Percentiles rank a stretch among this genome's conserved stretches.
phyloP scores from a whole-genome alignment of 2,888 invertebrate species.

The Meteorus colon region DNA sequence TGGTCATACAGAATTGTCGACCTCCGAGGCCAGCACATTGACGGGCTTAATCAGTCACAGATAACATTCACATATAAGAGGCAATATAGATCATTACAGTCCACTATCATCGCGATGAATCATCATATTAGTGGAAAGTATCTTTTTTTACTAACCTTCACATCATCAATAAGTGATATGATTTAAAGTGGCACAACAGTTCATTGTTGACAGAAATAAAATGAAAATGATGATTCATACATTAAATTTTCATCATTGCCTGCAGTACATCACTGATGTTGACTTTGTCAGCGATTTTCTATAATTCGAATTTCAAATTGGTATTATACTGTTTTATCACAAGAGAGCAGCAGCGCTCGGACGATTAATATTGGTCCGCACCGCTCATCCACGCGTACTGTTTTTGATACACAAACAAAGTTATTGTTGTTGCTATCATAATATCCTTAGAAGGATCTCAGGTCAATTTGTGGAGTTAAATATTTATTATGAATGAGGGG shows the following conservation, averaged over 20 bases:
- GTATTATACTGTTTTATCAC: background rate
- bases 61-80: background rate
- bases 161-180: background rate
- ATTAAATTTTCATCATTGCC: background rate
- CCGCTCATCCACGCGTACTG: background rate
- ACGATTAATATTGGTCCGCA: background rate
- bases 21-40: background rate
- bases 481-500: background rate
- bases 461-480: background rate
- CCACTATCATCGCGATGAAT: background rate
- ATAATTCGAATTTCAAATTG: background rate
- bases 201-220: background rate
- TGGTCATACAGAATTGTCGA: conserved; percentile 2
- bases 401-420: background rate
- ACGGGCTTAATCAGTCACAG: background rate
- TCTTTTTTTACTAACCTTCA: background rate
- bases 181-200: background rate
- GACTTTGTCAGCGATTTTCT: no score
- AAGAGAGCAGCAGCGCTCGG: background rate
- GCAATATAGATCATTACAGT: background rate
- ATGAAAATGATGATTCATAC: background rate
- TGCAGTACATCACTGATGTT: background rate
- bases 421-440: no score
- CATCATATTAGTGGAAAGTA: background rate
- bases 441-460: background rate